A percentile compares a stretch with the other conserved stretches of the same genome.
These are phyloP conservation scores for Pandemis corylana DNA, from an alignment of 2,888 invertebrate species.

Conservation along the genomic window DNA sequence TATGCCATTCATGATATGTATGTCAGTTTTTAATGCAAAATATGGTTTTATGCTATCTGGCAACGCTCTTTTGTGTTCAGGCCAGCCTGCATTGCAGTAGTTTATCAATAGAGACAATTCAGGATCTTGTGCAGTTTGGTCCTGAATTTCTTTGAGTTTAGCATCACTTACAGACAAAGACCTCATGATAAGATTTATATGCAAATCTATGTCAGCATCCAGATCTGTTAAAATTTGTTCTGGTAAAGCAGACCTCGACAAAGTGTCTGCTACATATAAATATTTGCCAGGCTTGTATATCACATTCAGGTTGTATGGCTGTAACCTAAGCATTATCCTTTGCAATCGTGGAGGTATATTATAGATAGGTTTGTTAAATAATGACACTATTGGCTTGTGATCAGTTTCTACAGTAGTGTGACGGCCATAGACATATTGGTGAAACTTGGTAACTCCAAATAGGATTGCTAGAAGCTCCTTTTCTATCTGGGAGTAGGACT, in stretches of 20 bases:
- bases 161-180: neutral
- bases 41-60: constrained; percentile 28
- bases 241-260: neutral
- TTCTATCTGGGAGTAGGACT: constrained; percentile 45
- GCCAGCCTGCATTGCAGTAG: constrained; percentile 37
- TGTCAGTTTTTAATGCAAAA: constrained; percentile 31
- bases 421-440: constrained; percentile 46
- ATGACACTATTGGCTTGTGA: constrained; percentile 39
- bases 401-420: constrained; percentile 43
- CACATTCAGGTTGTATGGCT: constrained; percentile 40
- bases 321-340: constrained; percentile 42
- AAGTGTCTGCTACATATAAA: constrained; percentile 20
- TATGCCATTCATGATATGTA: constrained; percentile 32
- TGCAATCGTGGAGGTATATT: constrained; percentile 39
- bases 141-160: constrained; percentile 3
- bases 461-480: constrained; percentile 45
- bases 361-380: constrained; percentile 39
- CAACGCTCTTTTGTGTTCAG: constrained; percentile 28
- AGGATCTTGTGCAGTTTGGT: constrained; percentile 20
- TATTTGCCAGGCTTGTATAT: constrained; percentile 38
- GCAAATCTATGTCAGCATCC: constrained; percentile 30
- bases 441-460: constrained; percentile 44
- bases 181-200: constrained; percentile 25
- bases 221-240: constrained; percentile 17
- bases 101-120: constrained; percentile 4